phyloP scores from a whole-genome alignment of 2,113 vertebrate species.

The Corydoras sp. region DNA sequence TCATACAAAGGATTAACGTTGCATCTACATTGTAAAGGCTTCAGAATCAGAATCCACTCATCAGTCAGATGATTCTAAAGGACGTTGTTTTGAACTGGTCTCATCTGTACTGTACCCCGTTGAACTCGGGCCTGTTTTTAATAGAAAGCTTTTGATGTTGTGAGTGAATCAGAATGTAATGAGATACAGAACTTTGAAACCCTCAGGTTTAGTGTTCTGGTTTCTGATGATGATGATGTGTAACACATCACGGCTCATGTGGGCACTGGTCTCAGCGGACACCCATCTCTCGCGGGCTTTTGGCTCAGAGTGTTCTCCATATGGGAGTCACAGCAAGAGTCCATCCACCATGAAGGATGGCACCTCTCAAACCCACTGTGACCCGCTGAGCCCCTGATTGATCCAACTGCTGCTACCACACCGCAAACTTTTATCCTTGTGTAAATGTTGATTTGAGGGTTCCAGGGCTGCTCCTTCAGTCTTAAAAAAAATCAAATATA shows the following conservation, averaged over 20 bases:
- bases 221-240: no score
- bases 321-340: constrained; percentile 34
- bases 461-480: background rate
- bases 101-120: no score
- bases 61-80: no score
- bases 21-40: no score
- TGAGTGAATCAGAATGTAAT: background rate
- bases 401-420: constrained; percentile 39
- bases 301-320: background rate
- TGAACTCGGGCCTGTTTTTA: no score
- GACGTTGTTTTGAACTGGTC: no score
- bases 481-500: background rate
- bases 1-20: no score
- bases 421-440: background rate
- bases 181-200: background rate
- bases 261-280: background rate
- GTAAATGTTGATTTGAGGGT: background rate
- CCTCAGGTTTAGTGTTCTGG: background rate
- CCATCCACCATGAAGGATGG: constrained; percentile 57
- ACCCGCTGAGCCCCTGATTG: constrained; percentile 63
- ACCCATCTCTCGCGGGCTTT: background rate
- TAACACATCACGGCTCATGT: background rate
- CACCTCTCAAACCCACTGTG: constrained; percentile 50
- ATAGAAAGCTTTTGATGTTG: no score
- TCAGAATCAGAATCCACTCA: no score